Conservation (phyloP, 1,140 invertebrate species). For the Eriosoma lanigerum region DNA sequence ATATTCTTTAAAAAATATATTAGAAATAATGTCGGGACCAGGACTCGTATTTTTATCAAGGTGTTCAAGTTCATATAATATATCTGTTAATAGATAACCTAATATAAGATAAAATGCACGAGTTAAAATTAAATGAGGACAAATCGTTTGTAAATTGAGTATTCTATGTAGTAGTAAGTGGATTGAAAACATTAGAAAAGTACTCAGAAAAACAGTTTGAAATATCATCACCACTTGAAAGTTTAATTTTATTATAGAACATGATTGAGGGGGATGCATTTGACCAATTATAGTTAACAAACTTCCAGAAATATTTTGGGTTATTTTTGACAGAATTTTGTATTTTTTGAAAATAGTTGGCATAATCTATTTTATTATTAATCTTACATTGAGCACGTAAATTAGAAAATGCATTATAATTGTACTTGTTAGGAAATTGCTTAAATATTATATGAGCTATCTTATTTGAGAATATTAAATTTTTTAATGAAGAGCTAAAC, state of each 20-base stretch:
- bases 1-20: neutral
- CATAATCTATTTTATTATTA: conserved; percentile 15
- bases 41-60: neutral
- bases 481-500: conserved; percentile 25
- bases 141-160: neutral
- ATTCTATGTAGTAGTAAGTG: neutral
- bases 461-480: conserved; percentile 21
- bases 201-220: conserved; percentile 1
- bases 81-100: too few relatives aligned
- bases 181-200: conserved; percentile 3
- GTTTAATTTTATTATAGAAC: neutral
- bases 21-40: neutral
- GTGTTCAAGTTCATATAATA: neutral
- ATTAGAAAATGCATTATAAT: conserved; percentile 31
- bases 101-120: neutral
- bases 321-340: conserved; percentile 14
- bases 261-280: neutral
- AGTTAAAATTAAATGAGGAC: neutral
- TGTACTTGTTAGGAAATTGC: neutral
- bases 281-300: neutral
- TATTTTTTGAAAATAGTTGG: neutral
- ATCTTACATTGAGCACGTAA: neutral
- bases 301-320: conserved; percentile 18
- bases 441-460: conserved; percentile 5
- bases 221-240: neutral